Conservation (phyloP, 1,140 invertebrate genomes). For the Teleogryllus occipitalis region DNA sequence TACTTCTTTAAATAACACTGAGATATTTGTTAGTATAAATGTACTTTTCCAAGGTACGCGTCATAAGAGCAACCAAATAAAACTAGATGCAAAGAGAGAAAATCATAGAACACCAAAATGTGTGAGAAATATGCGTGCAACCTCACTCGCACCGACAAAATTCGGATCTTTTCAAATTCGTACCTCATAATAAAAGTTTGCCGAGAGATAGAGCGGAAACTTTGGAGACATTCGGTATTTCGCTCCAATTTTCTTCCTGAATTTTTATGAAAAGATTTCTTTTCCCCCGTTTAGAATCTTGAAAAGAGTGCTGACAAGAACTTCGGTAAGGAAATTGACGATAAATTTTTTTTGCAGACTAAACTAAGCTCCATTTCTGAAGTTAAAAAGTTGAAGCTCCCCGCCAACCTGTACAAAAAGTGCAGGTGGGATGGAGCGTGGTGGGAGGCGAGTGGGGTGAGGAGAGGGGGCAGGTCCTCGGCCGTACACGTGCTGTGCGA, state of each 20-base stretch:
- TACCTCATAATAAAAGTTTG: not conserved
- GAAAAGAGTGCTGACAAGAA: slow-evolving; percentile 4
- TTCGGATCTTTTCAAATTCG: not conserved
- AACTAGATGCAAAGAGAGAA: not conserved
- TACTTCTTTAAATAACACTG: not conserved
- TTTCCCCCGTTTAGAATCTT: not conserved
- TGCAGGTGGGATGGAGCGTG: not conserved
- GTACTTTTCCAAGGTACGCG: not conserved
- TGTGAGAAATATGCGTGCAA: not conserved
- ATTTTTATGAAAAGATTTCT: not conserved
- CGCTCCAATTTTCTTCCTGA: not conserved
- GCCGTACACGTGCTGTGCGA: not conserved
- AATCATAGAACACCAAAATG: not conserved
- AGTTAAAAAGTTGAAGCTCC: not conserved
- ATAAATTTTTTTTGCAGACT: not conserved
- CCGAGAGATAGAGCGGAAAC: not conserved
- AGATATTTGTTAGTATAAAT: not conserved
- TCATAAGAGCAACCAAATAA: not conserved
- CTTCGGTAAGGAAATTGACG: not conserved
- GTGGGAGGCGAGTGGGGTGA: not conserved
- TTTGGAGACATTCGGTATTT: not conserved
- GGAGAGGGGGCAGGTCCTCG: not conserved
- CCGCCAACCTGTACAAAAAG: not conserved
- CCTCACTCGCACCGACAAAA: not conserved
- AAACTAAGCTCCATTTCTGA: not conserved